phyloP scores from a whole-genome alignment of 2,113 vertebrate species.

The Thunnus maccoyii region DNA sequence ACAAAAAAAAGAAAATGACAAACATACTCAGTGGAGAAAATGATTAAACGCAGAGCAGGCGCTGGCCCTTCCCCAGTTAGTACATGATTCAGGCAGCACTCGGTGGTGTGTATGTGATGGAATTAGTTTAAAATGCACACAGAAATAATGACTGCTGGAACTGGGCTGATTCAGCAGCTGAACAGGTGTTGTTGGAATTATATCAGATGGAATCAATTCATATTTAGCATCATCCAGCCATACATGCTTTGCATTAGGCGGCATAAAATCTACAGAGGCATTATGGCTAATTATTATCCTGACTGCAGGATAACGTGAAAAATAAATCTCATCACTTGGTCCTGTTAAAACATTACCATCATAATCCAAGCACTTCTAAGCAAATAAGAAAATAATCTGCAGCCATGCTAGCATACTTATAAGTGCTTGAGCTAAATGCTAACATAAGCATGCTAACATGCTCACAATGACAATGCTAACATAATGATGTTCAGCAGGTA shows the following conservation, averaged over 20 bases:
- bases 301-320: constrained; percentile 8
- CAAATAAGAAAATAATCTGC: too few relatives aligned
- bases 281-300: constrained; percentile 17
- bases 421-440: too few relatives aligned
- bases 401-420: too few relatives aligned
- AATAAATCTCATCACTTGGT: constrained; percentile 6
- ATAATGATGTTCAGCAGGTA: too few relatives aligned
- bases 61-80: background rate
- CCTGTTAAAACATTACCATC: background rate
- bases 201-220: constrained; percentile 51
- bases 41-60: constrained; percentile 15
- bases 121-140: constrained; percentile 31
- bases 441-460: too few relatives aligned
- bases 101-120: constrained; percentile 5
- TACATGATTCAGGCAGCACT: background rate
- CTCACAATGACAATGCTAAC: too few relatives aligned
- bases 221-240: constrained; percentile 21
- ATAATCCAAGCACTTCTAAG: background rate
- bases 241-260: constrained; percentile 9
- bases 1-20: background rate
- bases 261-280: background rate
- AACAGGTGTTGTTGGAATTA: constrained; percentile 49
- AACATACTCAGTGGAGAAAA: background rate
- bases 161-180: constrained; percentile 50
- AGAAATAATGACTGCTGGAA: constrained; percentile 26